phyloP scores from a whole-genome alignment of 2,888 invertebrate genomes.

The Drosophila meridiana region DNA sequence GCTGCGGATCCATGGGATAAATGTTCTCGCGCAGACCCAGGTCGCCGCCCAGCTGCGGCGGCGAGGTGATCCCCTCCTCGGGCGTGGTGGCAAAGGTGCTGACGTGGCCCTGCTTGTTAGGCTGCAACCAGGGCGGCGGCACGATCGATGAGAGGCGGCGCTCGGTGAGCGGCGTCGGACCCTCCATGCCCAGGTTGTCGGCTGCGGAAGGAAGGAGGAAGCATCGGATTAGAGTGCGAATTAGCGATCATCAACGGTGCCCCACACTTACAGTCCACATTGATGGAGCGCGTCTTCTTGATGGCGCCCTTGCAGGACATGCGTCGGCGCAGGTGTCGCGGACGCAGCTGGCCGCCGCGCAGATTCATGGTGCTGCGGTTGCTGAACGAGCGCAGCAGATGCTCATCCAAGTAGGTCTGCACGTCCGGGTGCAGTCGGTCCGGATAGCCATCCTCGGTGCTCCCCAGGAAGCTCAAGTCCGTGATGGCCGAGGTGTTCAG shows the following conservation, averaged over 20 bases:
- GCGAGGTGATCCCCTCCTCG: slow-evolving; percentile 79
- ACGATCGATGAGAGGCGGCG: slow-evolving; percentile 86
- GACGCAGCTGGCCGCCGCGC: slow-evolving; percentile 86
- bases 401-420: slow-evolving; percentile 94
- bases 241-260: not conserved
- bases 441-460: slow-evolving; percentile 96
- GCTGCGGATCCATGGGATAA: slow-evolving; percentile 83
- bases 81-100: slow-evolving; percentile 83
- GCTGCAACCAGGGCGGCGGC: slow-evolving; percentile 85
- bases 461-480: slow-evolving; percentile 97
- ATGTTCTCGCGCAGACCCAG: slow-evolving; percentile 83
- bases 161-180: slow-evolving; percentile 86
- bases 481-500: slow-evolving; percentile 98
- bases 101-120: slow-evolving; percentile 76
- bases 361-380: slow-evolving; percentile 89
- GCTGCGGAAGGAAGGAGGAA: slow-evolving; percentile 85
- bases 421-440: slow-evolving; percentile 94
- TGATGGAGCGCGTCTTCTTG: slow-evolving; percentile 96
- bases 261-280: slow-evolving; percentile 91
- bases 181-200: slow-evolving; percentile 92
- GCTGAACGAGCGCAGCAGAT: slow-evolving; percentile 92
- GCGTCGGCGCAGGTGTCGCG: slow-evolving; percentile 88
- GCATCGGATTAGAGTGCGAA: not conserved
- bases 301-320: slow-evolving; percentile 97
- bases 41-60: slow-evolving; percentile 66